These are phyloP conservation scores for Sorex fumeus DNA, from an alignment of 2,113 vertebrate genomes.

Conservation along the genomic window DNA sequence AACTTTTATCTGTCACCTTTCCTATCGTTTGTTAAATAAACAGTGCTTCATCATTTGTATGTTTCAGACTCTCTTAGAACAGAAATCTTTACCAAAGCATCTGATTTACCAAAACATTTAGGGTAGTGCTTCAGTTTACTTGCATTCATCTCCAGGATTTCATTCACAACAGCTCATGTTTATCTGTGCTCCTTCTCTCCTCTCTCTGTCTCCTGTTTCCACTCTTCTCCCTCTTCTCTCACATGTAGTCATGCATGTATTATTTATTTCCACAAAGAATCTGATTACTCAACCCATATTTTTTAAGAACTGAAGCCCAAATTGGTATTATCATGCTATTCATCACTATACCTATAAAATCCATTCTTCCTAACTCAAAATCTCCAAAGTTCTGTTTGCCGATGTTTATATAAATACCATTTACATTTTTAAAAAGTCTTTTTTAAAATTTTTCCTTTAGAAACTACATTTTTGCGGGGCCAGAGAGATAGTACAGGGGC, in stretches of 20 bases:
- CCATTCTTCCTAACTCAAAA: neutral
- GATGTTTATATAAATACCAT: neutral
- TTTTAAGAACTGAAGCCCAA: neutral
- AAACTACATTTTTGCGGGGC: too few relatives aligned
- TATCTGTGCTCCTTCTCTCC: neutral
- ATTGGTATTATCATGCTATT: neutral
- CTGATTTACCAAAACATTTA: neutral
- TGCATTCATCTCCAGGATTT: neutral
- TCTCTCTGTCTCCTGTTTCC: too few relatives aligned
- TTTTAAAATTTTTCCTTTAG: neutral
- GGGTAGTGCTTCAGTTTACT: slow-evolving; percentile 8
- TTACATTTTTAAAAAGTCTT: neutral
- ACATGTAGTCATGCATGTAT: too few relatives aligned
- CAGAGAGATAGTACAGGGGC: too few relatives aligned
- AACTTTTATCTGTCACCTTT: neutral
- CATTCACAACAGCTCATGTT: neutral
- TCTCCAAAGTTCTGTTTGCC: neutral
- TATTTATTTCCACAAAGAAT: neutral
- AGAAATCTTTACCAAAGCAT: neutral
- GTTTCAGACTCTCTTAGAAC: neutral
- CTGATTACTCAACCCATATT: neutral
- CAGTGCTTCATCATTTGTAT: neutral
- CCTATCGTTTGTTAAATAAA: neutral
- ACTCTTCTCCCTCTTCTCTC: too few relatives aligned
- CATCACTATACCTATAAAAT: neutral